A percentile compares a stretch with the other conserved stretches of the same genome.
phyloP scores from a whole-genome alignment of 2,113 vertebrate genomes.

The Neodon shergylaensis region DNA sequence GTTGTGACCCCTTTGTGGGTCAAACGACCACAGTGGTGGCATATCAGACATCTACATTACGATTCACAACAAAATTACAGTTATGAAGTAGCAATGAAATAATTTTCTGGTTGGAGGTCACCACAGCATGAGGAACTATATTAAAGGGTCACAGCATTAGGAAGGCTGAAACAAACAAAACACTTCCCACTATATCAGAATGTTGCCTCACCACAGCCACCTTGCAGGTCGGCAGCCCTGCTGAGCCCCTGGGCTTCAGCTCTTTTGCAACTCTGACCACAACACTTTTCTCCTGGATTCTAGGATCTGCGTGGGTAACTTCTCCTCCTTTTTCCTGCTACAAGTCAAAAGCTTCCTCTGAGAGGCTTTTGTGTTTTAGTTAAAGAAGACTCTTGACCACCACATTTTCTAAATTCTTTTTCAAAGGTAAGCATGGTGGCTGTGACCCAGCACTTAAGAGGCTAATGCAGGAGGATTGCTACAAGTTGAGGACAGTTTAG shows the following conservation, averaged over 20 bases:
- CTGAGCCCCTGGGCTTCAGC: neutral
- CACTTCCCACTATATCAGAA: neutral
- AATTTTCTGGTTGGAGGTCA: neutral
- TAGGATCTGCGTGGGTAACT: neutral
- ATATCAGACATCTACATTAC: neutral
- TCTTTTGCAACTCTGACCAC: neutral
- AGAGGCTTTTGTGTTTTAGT: neutral
- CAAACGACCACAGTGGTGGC: neutral
- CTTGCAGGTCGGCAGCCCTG: neutral
- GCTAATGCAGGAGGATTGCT: neutral
- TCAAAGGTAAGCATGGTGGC: neutral
- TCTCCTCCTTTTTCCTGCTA: neutral
- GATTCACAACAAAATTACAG: neutral
- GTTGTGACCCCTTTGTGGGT: neutral
- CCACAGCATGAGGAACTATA: neutral
- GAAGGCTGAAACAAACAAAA: neutral
- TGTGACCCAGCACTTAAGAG: neutral
- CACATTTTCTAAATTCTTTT: no score
- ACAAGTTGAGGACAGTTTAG: neutral
- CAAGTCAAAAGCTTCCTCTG: neutral
- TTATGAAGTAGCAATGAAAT: neutral
- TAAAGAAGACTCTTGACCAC: neutral
- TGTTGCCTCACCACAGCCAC: neutral
- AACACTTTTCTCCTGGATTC: conserved; percentile 15
- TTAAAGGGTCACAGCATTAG: neutral